Evolutionary conservation across 1,140 invertebrate species (phyloP).

Genomic region (Psix sp.): DNA sequence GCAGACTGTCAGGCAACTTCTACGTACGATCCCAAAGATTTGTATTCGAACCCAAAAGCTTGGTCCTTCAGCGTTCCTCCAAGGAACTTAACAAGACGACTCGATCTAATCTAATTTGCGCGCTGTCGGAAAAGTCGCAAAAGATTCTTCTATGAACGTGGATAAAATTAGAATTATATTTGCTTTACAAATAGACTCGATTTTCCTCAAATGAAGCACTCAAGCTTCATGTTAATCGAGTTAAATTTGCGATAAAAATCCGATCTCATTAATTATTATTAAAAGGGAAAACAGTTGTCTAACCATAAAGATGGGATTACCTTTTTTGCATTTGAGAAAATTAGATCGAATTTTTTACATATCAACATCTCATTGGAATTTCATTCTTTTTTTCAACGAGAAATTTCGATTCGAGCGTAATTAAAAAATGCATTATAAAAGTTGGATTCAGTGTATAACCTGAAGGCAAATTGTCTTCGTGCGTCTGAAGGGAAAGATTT

Average conservation of each 20-base stretch:
- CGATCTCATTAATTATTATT: too few species aligned
- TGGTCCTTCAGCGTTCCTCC: constrained; percentile 46
- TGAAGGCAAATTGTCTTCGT: constrained; percentile 32
- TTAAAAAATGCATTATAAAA: too few species aligned
- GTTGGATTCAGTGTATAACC: too few species aligned
- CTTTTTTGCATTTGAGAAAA: too few species aligned
- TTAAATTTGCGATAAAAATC: constrained; percentile 32
- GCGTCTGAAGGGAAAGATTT: constrained; percentile 25
- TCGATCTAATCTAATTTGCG: constrained; percentile 54
- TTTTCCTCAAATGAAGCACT: constrained; percentile 31
- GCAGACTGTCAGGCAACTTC: constrained; percentile 47
- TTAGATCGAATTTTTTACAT: too few species aligned
- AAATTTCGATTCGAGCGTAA: too few species aligned
- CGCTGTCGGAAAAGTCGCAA: constrained; percentile 50
- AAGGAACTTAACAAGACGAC: constrained; percentile 53
- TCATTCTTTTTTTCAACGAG: too few species aligned
- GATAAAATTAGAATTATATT: constrained; percentile 51
- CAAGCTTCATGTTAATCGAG: constrained; percentile 38
- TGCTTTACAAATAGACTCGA: constrained; percentile 38
- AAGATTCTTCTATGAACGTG: constrained; percentile 52
- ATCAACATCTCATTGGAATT: too few species aligned
- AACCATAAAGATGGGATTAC: too few species aligned
- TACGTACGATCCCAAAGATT: constrained; percentile 49
- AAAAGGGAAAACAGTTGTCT: too few species aligned
- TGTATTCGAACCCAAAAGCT: constrained; percentile 56